Base-by-base conservation (phyloP, 2,797 vertebrate genomes). In the Silurus aristotelis region DNA sequence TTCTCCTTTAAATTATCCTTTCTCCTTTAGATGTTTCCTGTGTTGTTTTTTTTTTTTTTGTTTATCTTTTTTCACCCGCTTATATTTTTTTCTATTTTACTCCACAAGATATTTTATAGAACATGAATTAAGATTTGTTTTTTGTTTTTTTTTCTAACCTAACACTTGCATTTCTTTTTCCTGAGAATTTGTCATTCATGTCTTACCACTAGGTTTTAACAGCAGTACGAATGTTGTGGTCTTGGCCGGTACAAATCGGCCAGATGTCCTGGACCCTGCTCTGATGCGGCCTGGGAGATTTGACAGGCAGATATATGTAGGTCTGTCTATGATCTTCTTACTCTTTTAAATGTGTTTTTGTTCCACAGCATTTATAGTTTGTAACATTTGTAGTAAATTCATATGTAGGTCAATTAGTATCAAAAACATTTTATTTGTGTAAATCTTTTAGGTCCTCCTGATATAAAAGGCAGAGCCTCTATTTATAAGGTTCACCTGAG, bases 401-500 rank as follows among this genome's bases (percentile, higher is more conserved):
- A 71, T 56, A 5, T 20, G 19, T 8, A 46, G 10, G 14, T 17
- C 58, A 10, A 48, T 75, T 43, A 55, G 22, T 46, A 55, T 3
- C 27, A 12, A 55, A 25, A 46, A 27, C 61, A 13, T 55, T 19
- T 13, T 83, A 19, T 85, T 60, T 79, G 17, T 76, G n/a, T 71
- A 22, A 68, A 64, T 73, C 14, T 43, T 46, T 79, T 88, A 96
- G 96, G 96, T 38, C 94, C 95, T 46, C 95, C 96, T 3, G 96
- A 96, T 86, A 95, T 97, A 84, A 96, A 96, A 89, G 96, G 96
- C 80, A 90, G 96, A 84, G 95, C 95, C 0, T 96, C 95, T 76
- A 95, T 96, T 89, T 96, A 96, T 90, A 96, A 94, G 89, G 95
- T 96, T 55, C 95, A 96, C 87, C 89, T 96, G 64, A 90, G 90